Base-by-base conservation (phyloP, 2,888 invertebrate species). In the Lasioglossum lativentre region DNA sequence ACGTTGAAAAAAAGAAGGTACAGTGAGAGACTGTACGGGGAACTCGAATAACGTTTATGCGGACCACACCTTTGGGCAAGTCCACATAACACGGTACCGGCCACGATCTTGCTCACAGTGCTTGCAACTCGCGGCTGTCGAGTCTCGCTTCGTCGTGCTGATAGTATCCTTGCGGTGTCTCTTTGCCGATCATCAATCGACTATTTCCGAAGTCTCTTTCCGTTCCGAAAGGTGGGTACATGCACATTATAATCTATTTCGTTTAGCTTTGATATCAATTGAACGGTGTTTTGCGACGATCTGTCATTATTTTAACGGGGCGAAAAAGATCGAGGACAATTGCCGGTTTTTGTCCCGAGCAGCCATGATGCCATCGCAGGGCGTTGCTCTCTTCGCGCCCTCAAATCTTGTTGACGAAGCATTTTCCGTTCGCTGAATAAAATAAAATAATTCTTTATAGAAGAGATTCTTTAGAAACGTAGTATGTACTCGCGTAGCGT, bases 331-430 rank as follows among this genome's bases (percentile, higher is more conserved):
- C 76, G 80, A 47, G 71, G 63, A 78, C 72, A 87, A 87, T 87
- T 77, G 87, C 87, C 87, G 87, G 88, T 85, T 79, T 78, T 1
- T 1, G 34, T 3, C 34, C 77, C 86, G 68, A 89, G 88, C 93
- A 89, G 94, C 93, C 94, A 94, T 94, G 89, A 91, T 92, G 90
- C n/a, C n/a, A n/a, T n/a, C n/a, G 88, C 92, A 92, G 94, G 94
- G 93, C 94, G 94, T 94, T 94, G 93, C 93, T 94, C 93, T 94
- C 92, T 85, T 90, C 86, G 80, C 79, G 80, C 75, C 70, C 79
- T 27, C 68, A 66, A 82, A 77, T 85, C 79, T 74, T 80, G 72
- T 75, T 75, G 23, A 68, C 42, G 30, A 63, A 59, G 52, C 66
- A 6, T 77, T 47, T 30, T n/a, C n/a, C n/a, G n/a, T 75, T 82